A percentile compares a stretch with the other conserved stretches of the same genome.
Conservation (phyloP, 2,113 vertebrate species). For the Saguinus imperator region DNA sequence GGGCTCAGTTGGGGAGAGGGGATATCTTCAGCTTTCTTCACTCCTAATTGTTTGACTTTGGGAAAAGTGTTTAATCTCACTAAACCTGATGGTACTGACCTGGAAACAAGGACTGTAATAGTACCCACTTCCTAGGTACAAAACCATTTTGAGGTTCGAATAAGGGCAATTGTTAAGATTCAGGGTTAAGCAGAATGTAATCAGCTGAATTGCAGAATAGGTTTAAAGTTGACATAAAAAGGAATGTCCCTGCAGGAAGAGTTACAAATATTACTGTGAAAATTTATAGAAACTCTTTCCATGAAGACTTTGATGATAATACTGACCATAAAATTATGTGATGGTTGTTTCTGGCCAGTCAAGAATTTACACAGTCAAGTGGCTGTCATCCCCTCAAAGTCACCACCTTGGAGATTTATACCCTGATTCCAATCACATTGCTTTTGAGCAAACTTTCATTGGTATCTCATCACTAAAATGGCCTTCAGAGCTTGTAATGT, state of each 20-base stretch:
- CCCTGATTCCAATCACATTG: not conserved
- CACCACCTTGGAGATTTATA: slow-evolving; percentile 34
- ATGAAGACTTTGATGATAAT: slow-evolving; percentile 7
- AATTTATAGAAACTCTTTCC: not conserved
- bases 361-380: slow-evolving; percentile 24
- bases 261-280: slow-evolving; percentile 25
- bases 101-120: not conserved
- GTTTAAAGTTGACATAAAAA: slow-evolving; percentile 15
- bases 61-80: not conserved
- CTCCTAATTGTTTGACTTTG: not conserved
- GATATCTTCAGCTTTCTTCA: not conserved
- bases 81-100: not conserved
- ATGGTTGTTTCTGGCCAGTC: not conserved
- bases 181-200: not conserved
- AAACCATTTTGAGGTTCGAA: not conserved
- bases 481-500: not conserved
- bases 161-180: not conserved
- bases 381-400: not conserved
- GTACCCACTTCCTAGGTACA: not conserved
- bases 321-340: not conserved
- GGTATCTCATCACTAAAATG: not conserved
- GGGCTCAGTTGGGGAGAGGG: not conserved
- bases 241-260: not conserved
- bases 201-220: not conserved
- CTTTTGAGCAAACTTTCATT: not conserved